Base-by-base conservation (phyloP, 2,113 vertebrate species). In the Leptodactylus fuscus region DNA sequence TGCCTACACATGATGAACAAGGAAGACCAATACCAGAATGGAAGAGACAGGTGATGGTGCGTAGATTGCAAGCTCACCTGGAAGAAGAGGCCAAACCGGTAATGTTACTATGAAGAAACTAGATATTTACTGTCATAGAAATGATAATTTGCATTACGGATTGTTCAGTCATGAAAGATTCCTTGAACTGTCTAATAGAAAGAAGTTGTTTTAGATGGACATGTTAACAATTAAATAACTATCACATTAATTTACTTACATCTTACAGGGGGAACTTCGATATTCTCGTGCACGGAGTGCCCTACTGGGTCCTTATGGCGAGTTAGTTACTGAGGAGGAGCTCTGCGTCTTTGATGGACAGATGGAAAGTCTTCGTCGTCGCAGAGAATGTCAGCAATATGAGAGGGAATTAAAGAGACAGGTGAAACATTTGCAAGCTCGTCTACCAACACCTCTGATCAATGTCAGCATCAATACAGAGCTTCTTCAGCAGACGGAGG, bases 41-140 rank as follows among this genome's bases (percentile, higher is more conserved):
- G 98, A 99, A 98, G 91, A 93, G 97, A 77, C 98, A 99, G 69
- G 96, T 98, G 88, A 98, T 99, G 96, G 96, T 98, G 85, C 94
- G 95, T 12, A 95, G 96, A 92, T 93, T 99, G 87, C 96, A 96
- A 88, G 92, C 95, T 1, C 91, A 95, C 44, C 91, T 97, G 88
- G 92, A 92, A 12, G 89, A 90, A 3, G 91, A 89, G 85, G 91
- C 90, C 60, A 93, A 90, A 73, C 95, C 95, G 95, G 96, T 97
- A 91, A 77, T 69, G 5, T 20, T 69, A 69, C 34, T 10, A 10
- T 8, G 5, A 36, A 38, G 65, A 69, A 38, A 38, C 34, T 4
- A 22, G 65, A 69, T 36, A 38, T 67, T 18, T 67, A 67, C 7
- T 27, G 41, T 58, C 15, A 24, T 58, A 58, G 22, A 58, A n/a